A percentile compares a stretch with the other conserved stretches of the same genome.
Evolutionary conservation across 2,797 vertebrate species (phyloP).

Genomic region (Serranus cabrilla): DNA sequence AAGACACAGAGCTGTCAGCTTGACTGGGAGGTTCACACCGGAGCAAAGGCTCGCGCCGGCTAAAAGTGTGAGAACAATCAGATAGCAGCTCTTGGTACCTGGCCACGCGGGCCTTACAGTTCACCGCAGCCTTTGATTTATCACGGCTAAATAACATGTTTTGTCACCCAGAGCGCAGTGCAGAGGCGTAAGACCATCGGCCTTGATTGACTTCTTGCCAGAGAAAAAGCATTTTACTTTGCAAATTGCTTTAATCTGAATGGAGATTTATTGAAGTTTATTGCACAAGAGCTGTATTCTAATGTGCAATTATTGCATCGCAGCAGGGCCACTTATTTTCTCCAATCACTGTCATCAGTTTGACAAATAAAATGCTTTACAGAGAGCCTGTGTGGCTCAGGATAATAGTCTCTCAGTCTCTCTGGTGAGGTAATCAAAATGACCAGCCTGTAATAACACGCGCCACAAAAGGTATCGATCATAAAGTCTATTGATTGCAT

Average conservation of each 20-base stretch:
- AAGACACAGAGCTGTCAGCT: conserved; percentile 64
- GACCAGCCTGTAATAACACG: conserved; percentile 47
- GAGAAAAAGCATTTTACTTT: conserved; percentile 42
- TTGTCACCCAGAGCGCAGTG: conserved; percentile 21
- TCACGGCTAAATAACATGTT: conserved; percentile 26
- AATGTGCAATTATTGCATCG: conserved; percentile 44
- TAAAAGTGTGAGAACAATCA: conserved; percentile 60
- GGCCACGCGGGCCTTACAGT: conserved; percentile 13
- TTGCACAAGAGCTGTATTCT: conserved; percentile 31
- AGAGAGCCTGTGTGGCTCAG: conserved; percentile 23
- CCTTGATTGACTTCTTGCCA: conserved; percentile 31
- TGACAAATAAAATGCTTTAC: conserved; percentile 40
- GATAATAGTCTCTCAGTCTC: conserved; percentile 48
- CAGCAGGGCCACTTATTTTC: conserved; percentile 47
- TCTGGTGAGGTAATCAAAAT: conserved; percentile 51
- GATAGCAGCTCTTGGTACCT: conserved; percentile 51
- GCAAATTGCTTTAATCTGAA: conserved; percentile 38
- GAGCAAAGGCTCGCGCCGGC: conserved; percentile 55
- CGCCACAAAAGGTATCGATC: conserved; percentile 61
- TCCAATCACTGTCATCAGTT: conserved; percentile 48
- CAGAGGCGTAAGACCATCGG: conserved; percentile 8
- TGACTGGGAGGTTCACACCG: conserved; percentile 55
- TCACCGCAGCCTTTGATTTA: conserved; percentile 51
- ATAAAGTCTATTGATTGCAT: conserved; percentile 63
- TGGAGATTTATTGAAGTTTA: conserved; percentile 39